Conservation (phyloP, 2,797 vertebrate genomes). For the Percopsis omiscomaycus region DNA sequence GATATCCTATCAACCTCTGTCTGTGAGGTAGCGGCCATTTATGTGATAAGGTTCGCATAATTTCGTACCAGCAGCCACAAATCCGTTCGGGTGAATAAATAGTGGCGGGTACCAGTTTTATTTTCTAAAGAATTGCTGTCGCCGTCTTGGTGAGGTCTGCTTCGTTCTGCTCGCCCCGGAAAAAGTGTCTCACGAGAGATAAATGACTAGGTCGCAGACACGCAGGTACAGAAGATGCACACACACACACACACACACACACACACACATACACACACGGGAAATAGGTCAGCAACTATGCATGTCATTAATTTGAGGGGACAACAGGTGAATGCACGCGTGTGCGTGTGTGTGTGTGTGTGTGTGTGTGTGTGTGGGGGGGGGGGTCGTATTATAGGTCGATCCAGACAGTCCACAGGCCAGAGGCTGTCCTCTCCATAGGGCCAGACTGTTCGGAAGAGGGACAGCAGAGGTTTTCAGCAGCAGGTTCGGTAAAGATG, state of each 20-base stretch:
- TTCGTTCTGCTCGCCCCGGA: constrained; percentile 51
- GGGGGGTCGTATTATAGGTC: too few relatives aligned
- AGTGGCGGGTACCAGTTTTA: constrained; percentile 47
- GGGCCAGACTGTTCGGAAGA: constrained; percentile 14
- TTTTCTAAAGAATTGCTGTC: constrained; percentile 22
- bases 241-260: constrained; percentile 29
- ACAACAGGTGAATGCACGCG: constrained; percentile 50
- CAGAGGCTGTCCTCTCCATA: neutral
- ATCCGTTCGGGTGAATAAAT: constrained; percentile 56
- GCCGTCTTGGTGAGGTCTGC: constrained; percentile 19
- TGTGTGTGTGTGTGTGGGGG: constrained; percentile 5
- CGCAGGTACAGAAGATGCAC: constrained; percentile 30
- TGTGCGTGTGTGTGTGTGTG: constrained; percentile 18
- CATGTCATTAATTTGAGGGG: constrained; percentile 48
- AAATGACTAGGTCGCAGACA: constrained; percentile 41
- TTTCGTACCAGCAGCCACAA: constrained; percentile 14
- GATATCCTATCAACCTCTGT: constrained; percentile 43
- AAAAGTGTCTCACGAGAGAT: constrained; percentile 53
- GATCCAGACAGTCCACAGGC: neutral
- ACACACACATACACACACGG: neutral
- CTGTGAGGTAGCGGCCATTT: constrained; percentile 55
- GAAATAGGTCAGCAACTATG: constrained; percentile 49
- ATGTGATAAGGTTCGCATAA: neutral
- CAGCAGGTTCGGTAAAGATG: constrained; percentile 56
- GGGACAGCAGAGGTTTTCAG: constrained; percentile 30